Conservation (phyloP, 1,140 invertebrate species). For the Caerostris darwini region DNA sequence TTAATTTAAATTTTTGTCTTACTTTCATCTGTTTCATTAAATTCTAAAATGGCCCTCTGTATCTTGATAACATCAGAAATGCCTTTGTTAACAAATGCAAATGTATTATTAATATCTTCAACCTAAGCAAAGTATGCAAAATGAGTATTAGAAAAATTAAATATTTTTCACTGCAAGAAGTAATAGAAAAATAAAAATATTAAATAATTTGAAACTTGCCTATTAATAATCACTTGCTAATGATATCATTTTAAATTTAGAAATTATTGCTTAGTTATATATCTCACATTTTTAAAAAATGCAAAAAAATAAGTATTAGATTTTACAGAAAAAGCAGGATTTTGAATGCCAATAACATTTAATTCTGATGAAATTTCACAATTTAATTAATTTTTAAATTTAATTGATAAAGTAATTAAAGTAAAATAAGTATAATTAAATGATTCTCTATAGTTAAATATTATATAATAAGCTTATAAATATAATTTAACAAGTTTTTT, state of each 20-base stretch:
- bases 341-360: not conserved
- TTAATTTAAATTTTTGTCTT: not conserved
- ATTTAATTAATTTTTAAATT: not conserved
- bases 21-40: constrained; percentile 68
- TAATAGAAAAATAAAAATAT: not conserved
- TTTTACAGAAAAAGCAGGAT: not conserved
- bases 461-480: no score
- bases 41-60: constrained; percentile 55
- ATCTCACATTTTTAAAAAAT: not conserved
- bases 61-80: constrained; percentile 34
- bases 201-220: not conserved
- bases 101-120: constrained; percentile 36
- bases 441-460: no score
- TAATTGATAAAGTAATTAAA: not conserved
- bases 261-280: not conserved
- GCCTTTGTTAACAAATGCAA: not conserved
- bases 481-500: not conserved
- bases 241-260: not conserved
- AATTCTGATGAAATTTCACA: not conserved
- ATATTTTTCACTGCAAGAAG: not conserved
- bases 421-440: not conserved
- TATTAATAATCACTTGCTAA: not conserved
- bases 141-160: not conserved
- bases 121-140: not conserved
- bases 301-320: not conserved